A percentile compares a stretch with the other conserved stretches of the same genome.
These are phyloP conservation scores for Ptilodon capucinus DNA, from an alignment of 2,888 invertebrate genomes.

Conservation along the genomic window DNA sequence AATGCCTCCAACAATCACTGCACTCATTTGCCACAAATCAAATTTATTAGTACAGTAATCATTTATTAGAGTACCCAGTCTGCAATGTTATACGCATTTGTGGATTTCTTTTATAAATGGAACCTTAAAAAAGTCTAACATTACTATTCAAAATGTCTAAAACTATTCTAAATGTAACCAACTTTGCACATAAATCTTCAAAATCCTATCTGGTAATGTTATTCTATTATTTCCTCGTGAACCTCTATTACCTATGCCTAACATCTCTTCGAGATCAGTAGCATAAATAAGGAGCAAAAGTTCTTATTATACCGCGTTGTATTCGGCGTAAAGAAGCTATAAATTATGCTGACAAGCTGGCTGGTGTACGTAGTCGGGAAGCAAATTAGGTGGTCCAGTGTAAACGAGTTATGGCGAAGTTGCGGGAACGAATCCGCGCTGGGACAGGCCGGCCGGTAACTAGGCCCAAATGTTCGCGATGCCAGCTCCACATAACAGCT, in stretches of 20 bases:
- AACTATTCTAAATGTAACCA: not conserved
- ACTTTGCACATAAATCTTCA: not conserved
- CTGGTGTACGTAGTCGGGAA: slow-evolving; percentile 59
- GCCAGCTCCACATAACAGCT: slow-evolving; percentile 31
- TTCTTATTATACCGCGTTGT: slow-evolving; percentile 28
- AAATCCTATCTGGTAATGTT: not conserved
- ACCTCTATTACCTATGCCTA: slow-evolving; percentile 6
- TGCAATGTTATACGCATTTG: no score
- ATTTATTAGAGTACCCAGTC: not conserved
- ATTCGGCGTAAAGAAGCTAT: slow-evolving; percentile 48
- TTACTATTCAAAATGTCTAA: no score
- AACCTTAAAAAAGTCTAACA: no score
- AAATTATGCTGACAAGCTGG: slow-evolving; percentile 65
- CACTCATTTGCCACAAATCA: slow-evolving; percentile 62
- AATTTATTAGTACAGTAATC: slow-evolving; percentile 41
- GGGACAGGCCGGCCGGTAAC: slow-evolving; percentile 48
- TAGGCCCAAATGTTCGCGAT: slow-evolving; percentile 35
- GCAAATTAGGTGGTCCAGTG: slow-evolving; percentile 70
- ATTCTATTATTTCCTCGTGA: slow-evolving; percentile 9
- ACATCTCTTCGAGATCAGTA: slow-evolving; percentile 15
- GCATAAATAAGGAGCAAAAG: slow-evolving; percentile 23
- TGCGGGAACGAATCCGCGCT: slow-evolving; percentile 49
- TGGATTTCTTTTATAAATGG: not conserved
- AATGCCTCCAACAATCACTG: slow-evolving; percentile 62
- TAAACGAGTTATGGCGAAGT: slow-evolving; percentile 73